Percentiles rank a stretch among this genome's conserved stretches.
These are phyloP conservation scores for Caenorhabditis angaria DNA, from an alignment of 2,888 invertebrate species.

Conservation along the genomic window DNA sequence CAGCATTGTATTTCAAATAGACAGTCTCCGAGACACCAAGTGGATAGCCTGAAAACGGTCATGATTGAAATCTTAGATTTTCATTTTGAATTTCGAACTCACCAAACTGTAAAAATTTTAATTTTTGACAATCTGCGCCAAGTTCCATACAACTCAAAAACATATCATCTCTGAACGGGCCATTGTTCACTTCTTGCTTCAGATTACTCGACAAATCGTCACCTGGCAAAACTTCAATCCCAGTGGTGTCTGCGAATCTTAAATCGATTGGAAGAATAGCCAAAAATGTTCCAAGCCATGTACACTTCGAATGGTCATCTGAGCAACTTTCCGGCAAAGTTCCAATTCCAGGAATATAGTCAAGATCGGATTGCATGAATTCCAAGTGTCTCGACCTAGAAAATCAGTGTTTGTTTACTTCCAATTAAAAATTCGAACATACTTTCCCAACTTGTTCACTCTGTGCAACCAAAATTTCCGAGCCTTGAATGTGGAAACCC, in stretches of 20 bases:
- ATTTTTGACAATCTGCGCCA: slow-evolving; percentile 42
- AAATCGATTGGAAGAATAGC: background rate
- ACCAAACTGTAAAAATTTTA: slow-evolving; percentile 20
- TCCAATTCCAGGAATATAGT: background rate
- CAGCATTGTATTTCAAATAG: slow-evolving; percentile 6
- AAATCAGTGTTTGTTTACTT: background rate
- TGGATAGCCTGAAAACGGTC: slow-evolving; percentile 7
- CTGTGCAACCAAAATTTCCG: background rate
- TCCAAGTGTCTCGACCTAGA: too few relatives aligned
- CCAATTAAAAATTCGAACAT: background rate
- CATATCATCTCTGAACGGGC: slow-evolving; percentile 36
- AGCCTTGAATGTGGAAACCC: background rate
- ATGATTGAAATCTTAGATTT: background rate
- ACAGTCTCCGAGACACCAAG: slow-evolving; percentile 15
- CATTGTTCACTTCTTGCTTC: background rate
- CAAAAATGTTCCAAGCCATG: slow-evolving; percentile 19
- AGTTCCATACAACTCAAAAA: slow-evolving; percentile 31
- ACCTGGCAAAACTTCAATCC: background rate
- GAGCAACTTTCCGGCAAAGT: background rate
- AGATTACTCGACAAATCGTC: too few relatives aligned
- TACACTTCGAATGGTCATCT: slow-evolving; percentile 22
- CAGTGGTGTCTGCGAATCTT: too few relatives aligned
- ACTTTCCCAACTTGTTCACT: background rate
- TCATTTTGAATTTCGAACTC: slow-evolving; percentile 1
- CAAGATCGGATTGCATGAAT: too few relatives aligned